Base-by-base conservation (phyloP, 2,888 invertebrate species). In the Ornithoptera alexandrae region DNA sequence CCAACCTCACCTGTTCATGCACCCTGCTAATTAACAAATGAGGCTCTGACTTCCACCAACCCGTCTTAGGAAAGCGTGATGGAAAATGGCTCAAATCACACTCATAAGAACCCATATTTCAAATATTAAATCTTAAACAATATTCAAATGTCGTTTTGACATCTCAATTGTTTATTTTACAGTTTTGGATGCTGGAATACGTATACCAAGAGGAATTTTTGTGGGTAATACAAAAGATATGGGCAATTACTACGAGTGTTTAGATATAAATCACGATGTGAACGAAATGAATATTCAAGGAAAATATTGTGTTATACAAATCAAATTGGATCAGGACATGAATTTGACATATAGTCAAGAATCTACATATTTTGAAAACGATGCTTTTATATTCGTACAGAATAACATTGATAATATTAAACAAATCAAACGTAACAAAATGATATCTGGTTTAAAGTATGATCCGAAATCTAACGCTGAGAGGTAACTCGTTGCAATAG, bases 141-240 rank as follows among this genome's bases (percentile, higher is more conserved):
- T 46, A 46, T 46, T 12, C 12, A 53, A 53, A 53, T 53, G 5
- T 53, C n/a, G 2, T 53, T 12, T 39, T 39, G 39, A 39, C 8
- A 4, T 15, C 46, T 46, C 0, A 15, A 15, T 46, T 46, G 15
- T 30, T 18, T 62, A 15, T 30, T 69, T 76, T 75, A 0, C 76
- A 93, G 93, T 93, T 78, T 22, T 89, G 10, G 93, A 93, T 68
- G 85, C 93, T 39, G 87, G 86, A 20, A 87, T 84, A 0, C 91
- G 85, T 75, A 64, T 86, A 1, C 92, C 93, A 2, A 80, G 83
- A n/a, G 93, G 93, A 0, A 58, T 93, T 0, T 36, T 84, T 0
- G 72, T 72, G 6, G 91, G 92, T 0, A 88, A 93, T 66, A 72
- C 86, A 57, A 83, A 84, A n/a, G 88, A 90, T 30, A 71, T 90